phyloP scores from a whole-genome alignment of 1,140 invertebrate genomes.

The Pectinophora gossypiella region DNA sequence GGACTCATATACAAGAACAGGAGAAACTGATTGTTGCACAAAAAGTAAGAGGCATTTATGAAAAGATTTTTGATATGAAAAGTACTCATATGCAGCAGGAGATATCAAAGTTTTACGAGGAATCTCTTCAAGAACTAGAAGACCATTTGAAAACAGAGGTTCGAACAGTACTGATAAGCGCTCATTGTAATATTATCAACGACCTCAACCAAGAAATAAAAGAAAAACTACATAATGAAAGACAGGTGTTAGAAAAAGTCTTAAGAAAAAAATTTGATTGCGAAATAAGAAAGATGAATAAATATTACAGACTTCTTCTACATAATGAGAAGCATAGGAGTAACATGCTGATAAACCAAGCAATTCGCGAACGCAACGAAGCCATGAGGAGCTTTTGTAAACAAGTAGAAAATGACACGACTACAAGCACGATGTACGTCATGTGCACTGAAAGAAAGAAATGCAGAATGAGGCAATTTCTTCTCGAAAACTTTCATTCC shows the following conservation, averaged over 20 bases:
- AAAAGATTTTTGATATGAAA: constrained; percentile 46
- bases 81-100: constrained; percentile 47
- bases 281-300: constrained; percentile 50
- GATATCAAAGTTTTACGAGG: constrained; percentile 47
- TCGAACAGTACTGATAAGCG: constrained; percentile 27
- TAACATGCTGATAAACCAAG: constrained; percentile 36
- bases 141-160: constrained; percentile 44
- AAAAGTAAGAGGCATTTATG: constrained; percentile 38
- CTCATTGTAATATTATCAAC: constrained; percentile 40
- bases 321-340: constrained; percentile 41
- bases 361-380: constrained; percentile 45
- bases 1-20: constrained; percentile 43
- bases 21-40: constrained; percentile 36
- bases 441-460: constrained; percentile 62
- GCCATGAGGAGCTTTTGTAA: constrained; percentile 46
- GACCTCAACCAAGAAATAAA: constrained; percentile 48
- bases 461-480: constrained; percentile 52
- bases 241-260: constrained; percentile 32
- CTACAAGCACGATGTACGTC: constrained; percentile 58
- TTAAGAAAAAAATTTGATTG: constrained; percentile 35
- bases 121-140: constrained; percentile 49
- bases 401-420: constrained; percentile 47
- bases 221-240: constrained; percentile 40
- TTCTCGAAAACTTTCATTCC: constrained; percentile 42
- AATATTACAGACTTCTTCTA: constrained; percentile 50